Conservation (phyloP, 2,797 vertebrate genomes). For the Esox lucius region DNA sequence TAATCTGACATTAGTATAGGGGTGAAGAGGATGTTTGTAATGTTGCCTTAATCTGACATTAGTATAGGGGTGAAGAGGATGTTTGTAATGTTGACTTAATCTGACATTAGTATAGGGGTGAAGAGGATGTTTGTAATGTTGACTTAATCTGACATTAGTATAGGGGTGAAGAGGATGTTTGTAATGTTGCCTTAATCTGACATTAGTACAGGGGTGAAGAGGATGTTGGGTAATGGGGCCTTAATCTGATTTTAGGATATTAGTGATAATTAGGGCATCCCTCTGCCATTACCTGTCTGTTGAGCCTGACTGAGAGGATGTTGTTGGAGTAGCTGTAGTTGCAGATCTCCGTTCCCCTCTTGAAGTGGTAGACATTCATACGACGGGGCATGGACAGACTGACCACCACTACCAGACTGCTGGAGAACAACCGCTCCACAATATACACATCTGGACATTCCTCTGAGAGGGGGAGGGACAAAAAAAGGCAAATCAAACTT, state of each 20-base stretch:
- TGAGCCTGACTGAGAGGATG: constrained; percentile 89
- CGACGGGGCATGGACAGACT: constrained; percentile 85
- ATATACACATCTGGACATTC: constrained; percentile 91
- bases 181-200: too few species aligned
- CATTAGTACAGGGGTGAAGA: too few species aligned
- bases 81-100: too few species aligned
- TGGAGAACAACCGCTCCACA: constrained; percentile 94
- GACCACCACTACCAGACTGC: constrained; percentile 94
- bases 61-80: too few species aligned
- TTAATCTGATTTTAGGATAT: neutral
- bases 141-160: too few species aligned
- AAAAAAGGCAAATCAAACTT: neutral
- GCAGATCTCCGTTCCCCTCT: constrained; percentile 95
- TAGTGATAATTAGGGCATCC: neutral
- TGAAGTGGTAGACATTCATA: constrained; percentile 97
- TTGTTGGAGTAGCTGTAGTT: constrained; percentile 95
- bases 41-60: too few species aligned
- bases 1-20: too few species aligned
- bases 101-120: too few species aligned
- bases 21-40: too few species aligned
- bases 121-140: too few species aligned
- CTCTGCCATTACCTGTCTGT: constrained; percentile 81
- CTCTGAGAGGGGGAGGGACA: constrained; percentile 62
- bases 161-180: too few species aligned
- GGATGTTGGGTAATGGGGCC: too few species aligned